Evolutionary conservation across 2,888 invertebrate genomes (phyloP).

Genomic region (Neoaliturus tenellus): DNA sequence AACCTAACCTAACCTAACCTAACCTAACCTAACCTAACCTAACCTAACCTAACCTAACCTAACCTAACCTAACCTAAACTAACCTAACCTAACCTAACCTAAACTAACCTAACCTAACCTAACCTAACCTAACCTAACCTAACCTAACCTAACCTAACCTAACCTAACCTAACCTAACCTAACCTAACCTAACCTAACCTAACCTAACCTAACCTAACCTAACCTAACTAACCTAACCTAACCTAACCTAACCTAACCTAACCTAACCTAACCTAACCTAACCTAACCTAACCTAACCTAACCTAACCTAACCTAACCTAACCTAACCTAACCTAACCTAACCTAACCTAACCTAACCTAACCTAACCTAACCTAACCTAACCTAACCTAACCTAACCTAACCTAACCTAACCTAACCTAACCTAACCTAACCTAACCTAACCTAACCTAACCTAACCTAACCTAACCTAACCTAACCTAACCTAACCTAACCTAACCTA

Average conservation of each 20-base stretch:
- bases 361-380: slow-evolving; percentile 59
- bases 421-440: slow-evolving; percentile 57
- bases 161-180: too few relatives aligned
- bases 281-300: slow-evolving; percentile 49
- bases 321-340: slow-evolving; percentile 60
- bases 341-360: slow-evolving; percentile 63
- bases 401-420: slow-evolving; percentile 46
- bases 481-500: slow-evolving; percentile 56
- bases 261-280: background rate
- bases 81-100: background rate
- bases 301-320: slow-evolving; percentile 56
- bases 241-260: too few relatives aligned
- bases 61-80: background rate
- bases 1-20: background rate
- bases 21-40: background rate
- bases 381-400: slow-evolving; percentile 57
- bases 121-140: background rate
- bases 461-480: slow-evolving; percentile 57
- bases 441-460: slow-evolving; percentile 52
- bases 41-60: background rate
- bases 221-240: too few relatives aligned
- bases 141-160: too few relatives aligned
- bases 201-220: too few relatives aligned
- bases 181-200: too few relatives aligned
- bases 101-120: too few relatives aligned